Conservation (phyloP, 1,140 invertebrate genomes). For the Microplitis demolitor region DNA sequence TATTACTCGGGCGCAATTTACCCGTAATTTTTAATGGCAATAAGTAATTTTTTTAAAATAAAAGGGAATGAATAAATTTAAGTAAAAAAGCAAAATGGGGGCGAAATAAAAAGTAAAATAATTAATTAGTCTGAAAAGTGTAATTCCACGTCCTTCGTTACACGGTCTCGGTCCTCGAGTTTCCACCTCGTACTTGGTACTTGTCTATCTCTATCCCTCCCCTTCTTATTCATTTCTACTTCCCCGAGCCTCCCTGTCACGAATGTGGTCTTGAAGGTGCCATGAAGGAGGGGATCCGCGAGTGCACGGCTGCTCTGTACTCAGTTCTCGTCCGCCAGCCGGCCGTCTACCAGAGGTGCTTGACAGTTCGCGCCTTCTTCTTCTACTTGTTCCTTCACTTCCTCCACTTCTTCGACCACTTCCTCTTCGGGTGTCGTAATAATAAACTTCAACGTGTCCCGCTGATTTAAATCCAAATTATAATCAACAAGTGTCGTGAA, state of each 20-base stretch:
- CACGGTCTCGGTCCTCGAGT: slow-evolving; percentile 21
- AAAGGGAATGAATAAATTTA: no score
- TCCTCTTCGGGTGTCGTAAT: neutral
- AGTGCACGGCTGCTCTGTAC: slow-evolving; percentile 52
- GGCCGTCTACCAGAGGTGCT: slow-evolving; percentile 46
- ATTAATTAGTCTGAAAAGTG: no score
- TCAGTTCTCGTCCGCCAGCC: slow-evolving; percentile 58
- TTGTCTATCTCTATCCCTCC: slow-evolving; percentile 14
- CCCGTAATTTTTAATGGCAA: no score
- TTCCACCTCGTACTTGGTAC: slow-evolving; percentile 24
- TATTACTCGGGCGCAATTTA: no score
- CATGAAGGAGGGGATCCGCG: slow-evolving; percentile 40
- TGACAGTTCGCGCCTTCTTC: slow-evolving; percentile 45
- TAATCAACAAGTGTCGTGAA: no score
- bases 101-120: no score
- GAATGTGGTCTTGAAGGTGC: slow-evolving; percentile 31
- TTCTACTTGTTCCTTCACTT: neutral
- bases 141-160: slow-evolving; percentile 16
- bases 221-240: slow-evolving; percentile 4
- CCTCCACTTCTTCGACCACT: no score
- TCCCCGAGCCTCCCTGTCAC: slow-evolving; percentile 26
- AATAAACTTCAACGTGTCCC: neutral
- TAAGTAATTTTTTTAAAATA: no score
- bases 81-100: no score
- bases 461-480: no score